phyloP scores from a whole-genome alignment of 1,140 invertebrate genomes.

The Eupeodes corollae region DNA sequence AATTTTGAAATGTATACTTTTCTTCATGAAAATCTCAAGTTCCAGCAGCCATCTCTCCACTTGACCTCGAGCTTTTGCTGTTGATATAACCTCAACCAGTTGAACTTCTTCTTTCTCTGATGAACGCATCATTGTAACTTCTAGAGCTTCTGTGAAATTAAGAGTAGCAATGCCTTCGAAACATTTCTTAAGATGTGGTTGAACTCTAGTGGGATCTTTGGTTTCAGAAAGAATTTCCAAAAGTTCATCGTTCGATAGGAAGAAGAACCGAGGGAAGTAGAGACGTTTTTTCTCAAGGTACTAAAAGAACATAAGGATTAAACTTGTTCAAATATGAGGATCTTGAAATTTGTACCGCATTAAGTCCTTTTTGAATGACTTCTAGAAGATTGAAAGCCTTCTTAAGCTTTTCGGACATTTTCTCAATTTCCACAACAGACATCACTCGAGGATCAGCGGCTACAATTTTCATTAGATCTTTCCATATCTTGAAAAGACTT shows the following conservation, averaged over 20 bases:
- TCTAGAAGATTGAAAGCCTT: slow-evolving; percentile 82
- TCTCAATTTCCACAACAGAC: slow-evolving; percentile 78
- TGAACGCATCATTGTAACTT: slow-evolving; percentile 83
- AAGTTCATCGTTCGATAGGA: slow-evolving; percentile 92
- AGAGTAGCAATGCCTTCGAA: slow-evolving; percentile 86
- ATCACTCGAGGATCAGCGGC: slow-evolving; percentile 68
- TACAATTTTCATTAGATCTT: slow-evolving; percentile 85
- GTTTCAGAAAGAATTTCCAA: slow-evolving; percentile 94
- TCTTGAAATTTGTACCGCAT: slow-evolving; percentile 50
- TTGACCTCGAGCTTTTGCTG: slow-evolving; percentile 77
- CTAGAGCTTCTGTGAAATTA: slow-evolving; percentile 73
- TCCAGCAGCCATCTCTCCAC: slow-evolving; percentile 96
- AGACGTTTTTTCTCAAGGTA: slow-evolving; percentile 93
- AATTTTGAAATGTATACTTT: slow-evolving; percentile 66
- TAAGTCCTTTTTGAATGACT: slow-evolving; percentile 82
- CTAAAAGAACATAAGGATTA: slow-evolving; percentile 20
- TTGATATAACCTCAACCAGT: slow-evolving; percentile 72
- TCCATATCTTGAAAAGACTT: slow-evolving; percentile 50
- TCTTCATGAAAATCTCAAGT: slow-evolving; percentile 83
- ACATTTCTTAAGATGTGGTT: slow-evolving; percentile 95
- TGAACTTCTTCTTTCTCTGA: slow-evolving; percentile 72
- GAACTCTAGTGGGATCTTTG: slow-evolving; percentile 91
- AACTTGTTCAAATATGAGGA: neutral
- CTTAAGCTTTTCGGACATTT: slow-evolving; percentile 81
- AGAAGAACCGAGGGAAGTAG: slow-evolving; percentile 93